phyloP scores from a whole-genome alignment of 2,888 invertebrate genomes.

The Callyntrura sp. region DNA sequence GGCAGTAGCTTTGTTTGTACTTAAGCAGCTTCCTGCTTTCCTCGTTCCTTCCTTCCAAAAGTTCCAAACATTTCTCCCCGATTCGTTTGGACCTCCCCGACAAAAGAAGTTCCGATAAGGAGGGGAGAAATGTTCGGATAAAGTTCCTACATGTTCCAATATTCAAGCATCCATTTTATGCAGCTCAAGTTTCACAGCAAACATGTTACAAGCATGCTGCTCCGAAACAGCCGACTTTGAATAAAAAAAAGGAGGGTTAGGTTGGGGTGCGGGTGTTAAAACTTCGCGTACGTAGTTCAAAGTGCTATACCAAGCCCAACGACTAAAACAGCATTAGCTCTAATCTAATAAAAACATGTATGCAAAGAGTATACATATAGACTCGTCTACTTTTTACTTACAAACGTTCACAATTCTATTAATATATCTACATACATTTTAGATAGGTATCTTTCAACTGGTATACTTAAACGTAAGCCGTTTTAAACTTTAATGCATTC shows the following conservation, averaged over 20 bases:
- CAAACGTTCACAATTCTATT: not conserved
- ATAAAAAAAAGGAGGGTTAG: constrained; percentile 13
- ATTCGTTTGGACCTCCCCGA: constrained; percentile 60
- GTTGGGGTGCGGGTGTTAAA: not conserved
- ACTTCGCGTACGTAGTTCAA: not conserved
- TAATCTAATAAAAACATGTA: not conserved
- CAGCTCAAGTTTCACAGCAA: constrained; percentile 71
- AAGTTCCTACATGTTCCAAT: constrained; percentile 5
- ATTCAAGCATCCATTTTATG: constrained; percentile 19
- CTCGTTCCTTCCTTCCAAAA: constrained; percentile 39
- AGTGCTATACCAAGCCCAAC: not conserved
- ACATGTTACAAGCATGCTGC: constrained; percentile 37
- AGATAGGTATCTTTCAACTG: not conserved
- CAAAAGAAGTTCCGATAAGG: constrained; percentile 71
- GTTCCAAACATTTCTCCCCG: constrained; percentile 48
- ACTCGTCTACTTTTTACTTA: not conserved
- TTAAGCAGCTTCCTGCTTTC: constrained; percentile 60
- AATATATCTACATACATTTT: not conserved
- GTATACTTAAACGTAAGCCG: too few relatives aligned
- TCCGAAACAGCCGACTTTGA: constrained; percentile 30
- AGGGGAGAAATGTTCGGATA: constrained; percentile 63
- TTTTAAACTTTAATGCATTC: too few relatives aligned
- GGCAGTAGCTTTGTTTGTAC: not conserved
- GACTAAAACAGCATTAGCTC: constrained; percentile 15
- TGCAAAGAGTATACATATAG: not conserved